These are phyloP conservation scores for Junonia oenone DNA, from an alignment of 2,888 invertebrate genomes.

Conservation along the genomic window DNA sequence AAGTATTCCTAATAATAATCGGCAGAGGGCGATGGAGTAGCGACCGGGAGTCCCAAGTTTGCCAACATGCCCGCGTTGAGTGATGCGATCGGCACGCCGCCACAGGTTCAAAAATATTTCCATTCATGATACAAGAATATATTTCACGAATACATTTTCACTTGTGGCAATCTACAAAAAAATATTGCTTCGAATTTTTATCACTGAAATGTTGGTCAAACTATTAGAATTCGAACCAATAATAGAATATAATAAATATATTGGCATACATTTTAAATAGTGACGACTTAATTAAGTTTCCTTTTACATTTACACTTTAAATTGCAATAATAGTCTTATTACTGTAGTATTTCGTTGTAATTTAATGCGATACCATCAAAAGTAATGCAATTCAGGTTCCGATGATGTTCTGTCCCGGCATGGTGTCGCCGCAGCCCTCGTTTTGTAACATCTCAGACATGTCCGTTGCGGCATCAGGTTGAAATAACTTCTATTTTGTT, in stretches of 20 bases:
- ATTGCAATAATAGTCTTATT: not conserved
- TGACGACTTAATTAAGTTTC: too few species aligned
- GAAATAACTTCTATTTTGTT: conserved; percentile 3
- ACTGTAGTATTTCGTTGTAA: not conserved
- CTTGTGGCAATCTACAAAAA: not conserved
- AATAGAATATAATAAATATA: too few species aligned
- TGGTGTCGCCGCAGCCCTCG: conserved; percentile 71
- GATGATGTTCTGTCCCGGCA: conserved; percentile 69
- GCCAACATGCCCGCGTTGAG: conserved; percentile 56
- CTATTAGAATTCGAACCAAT: too few species aligned
- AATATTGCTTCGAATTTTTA: not conserved
- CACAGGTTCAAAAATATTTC: conserved; percentile 30
- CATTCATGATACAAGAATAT: not conserved
- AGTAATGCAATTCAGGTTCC: conserved; percentile 50
- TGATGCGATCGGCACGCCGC: conserved; percentile 41
- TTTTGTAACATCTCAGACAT: conserved; percentile 72
- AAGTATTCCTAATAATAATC: not conserved
- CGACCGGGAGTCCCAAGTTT: conserved; percentile 63
- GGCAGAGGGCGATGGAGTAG: conserved; percentile 66
- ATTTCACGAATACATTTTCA: not conserved
- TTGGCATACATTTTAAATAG: too few species aligned
- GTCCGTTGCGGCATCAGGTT: conserved; percentile 68
- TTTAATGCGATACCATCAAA: not conserved
- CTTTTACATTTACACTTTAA: too few species aligned
- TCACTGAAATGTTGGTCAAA: not conserved